Conservation (phyloP, 2,888 invertebrate species). For the Sepioteuthis lessoniana region DNA sequence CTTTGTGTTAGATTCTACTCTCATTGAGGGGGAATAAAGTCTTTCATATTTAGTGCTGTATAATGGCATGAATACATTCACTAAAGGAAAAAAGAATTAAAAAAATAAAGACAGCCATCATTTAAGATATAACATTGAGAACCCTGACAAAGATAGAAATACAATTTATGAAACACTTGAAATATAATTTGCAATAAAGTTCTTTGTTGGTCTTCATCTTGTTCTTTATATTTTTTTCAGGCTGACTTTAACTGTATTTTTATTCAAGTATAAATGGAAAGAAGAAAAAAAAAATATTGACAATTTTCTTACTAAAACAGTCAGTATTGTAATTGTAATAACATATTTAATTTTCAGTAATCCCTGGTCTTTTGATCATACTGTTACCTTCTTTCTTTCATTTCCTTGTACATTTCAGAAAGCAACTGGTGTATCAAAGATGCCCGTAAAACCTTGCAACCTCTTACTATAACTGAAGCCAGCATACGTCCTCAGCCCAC, state of each 20-base stretch:
- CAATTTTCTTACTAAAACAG: not conserved
- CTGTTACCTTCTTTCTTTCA: constrained; percentile 10
- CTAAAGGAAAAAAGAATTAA: too few species aligned
- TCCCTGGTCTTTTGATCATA: not conserved
- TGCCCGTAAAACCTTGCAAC: constrained; percentile 45
- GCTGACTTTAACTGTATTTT: not conserved
- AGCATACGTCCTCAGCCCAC: not conserved
- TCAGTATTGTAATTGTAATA: not conserved
- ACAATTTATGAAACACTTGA: not conserved
- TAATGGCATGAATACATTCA: too few species aligned
- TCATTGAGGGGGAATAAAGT: too few species aligned
- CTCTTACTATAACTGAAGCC: constrained; percentile 44
- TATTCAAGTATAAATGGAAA: not conserved
- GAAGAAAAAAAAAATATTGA: not conserved
- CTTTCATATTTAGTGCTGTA: too few species aligned
- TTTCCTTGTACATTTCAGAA: constrained; percentile 43
- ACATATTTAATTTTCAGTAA: not conserved
- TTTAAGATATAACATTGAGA: too few species aligned
- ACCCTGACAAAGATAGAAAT: too few species aligned
- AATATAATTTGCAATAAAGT: not conserved
- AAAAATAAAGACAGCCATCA: too few species aligned
- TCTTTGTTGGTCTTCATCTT: not conserved
- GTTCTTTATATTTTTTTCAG: not conserved
- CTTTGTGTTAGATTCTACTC: too few species aligned
- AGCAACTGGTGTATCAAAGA: constrained; percentile 46